Evolutionary conservation across 1,140 invertebrate genomes (phyloP), one percentile per base, ranked within the genome.

Genomic region (Penaeus chinensis): DNA sequence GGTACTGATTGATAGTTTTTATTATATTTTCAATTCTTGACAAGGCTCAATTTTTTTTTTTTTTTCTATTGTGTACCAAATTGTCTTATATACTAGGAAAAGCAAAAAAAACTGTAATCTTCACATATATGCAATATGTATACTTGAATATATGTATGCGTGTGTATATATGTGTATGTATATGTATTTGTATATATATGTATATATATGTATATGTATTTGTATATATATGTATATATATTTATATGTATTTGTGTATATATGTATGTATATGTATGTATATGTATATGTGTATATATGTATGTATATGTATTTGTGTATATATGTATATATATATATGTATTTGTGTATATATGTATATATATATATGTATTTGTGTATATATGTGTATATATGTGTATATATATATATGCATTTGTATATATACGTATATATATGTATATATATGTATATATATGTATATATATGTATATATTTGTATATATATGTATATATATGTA

Each of bases 401-500:
- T 62, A 62, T 80, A 62, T 65, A 65, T 80, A 24, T 80, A 80
- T 80, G 42, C 27, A 65, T 47, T n/a, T 80, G 42, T 62, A 61
- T 62, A 62, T n/a, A 37, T 65, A 32, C 8, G 27, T 80, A 24
- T 80, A 80, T 80, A 80, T 80, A 3, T 37, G 24, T 13, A 27
- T 13, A 62, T 42, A 10, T 32, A n/a, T 20, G 27, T 80, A 80
- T 62, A 80, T 80, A 32, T 62, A 61, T 80, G 24, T 47, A 65
- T n/a, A 13, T 83, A 65, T 66, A 24, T 54, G n/a, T 19, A 27
- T 32, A 13, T 27, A 24, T 24, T 24, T 83, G 77, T 62, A 27
- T 62, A 83, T 83, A 27, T 47, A 83, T 83, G 27, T 54, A 78
- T 69, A 69, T 20, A 83, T 32, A 83, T 79, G 60, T 83, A 79